Conservation (phyloP, 2,888 invertebrate species). For the Dromius quadrimaculatus region DNA sequence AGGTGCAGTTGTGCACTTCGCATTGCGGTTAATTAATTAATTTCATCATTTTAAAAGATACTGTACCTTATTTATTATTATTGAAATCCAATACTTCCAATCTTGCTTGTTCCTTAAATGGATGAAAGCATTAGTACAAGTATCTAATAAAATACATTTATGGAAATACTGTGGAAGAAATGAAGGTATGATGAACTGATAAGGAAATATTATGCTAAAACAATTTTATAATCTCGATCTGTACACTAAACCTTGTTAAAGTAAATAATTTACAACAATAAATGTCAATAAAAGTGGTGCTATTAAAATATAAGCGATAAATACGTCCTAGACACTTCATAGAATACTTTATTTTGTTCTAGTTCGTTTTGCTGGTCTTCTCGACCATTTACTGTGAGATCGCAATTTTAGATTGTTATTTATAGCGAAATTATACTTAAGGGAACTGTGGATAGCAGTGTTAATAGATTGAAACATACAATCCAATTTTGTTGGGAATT, state of each 20-base stretch:
- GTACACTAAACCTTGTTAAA: neutral
- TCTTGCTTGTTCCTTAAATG: too few relatives aligned
- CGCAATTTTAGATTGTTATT: slow-evolving; percentile 16
- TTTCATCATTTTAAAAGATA: too few relatives aligned
- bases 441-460: neutral
- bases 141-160: neutral
- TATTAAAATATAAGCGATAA: slow-evolving; percentile 2
- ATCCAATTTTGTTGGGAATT: neutral
- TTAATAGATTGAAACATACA: slow-evolving; percentile 8
- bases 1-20: too few relatives aligned
- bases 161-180: neutral
- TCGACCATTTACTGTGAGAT: neutral
- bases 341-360: slow-evolving; percentile 10
- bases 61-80: too few relatives aligned
- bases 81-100: too few relatives aligned
- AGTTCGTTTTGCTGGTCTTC: slow-evolving; percentile 1
- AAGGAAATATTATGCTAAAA: neutral
- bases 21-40: too few relatives aligned
- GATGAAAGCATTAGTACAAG: too few relatives aligned
- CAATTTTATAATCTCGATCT: neutral
- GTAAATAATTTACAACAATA: neutral
- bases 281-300: slow-evolving; percentile 6
- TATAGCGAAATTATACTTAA: slow-evolving; percentile 10
- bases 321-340: neutral
- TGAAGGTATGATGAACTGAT: neutral